These are phyloP conservation scores for Nycticryphes semicollaris DNA, from an alignment of 2,113 vertebrate genomes.

Conservation along the genomic window DNA sequence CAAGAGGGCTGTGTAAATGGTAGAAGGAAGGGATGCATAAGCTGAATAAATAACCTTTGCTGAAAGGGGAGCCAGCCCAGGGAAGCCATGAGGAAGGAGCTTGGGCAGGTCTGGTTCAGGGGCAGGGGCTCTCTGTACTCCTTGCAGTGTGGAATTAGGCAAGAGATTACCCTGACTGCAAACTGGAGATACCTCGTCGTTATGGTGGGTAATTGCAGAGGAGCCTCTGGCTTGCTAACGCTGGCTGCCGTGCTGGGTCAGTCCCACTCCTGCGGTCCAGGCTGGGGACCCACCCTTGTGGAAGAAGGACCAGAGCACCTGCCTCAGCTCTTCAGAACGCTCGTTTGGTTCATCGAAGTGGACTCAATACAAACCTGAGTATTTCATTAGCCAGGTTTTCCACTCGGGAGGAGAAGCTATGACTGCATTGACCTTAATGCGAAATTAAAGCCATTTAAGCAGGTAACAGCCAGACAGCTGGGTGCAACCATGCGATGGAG, in stretches of 20 bases:
- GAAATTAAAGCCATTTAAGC: slow-evolving; percentile 49
- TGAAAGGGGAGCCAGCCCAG: not conserved
- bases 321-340: not conserved
- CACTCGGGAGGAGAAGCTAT: not conserved
- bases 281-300: fast-evolving
- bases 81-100: not conserved
- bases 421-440: not conserved
- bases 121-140: not conserved
- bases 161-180: not conserved
- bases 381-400: slow-evolving; percentile 30
- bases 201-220: not conserved
- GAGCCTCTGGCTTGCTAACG: fast-evolving
- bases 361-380: not conserved
- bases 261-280: fast-evolving
- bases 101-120: not conserved
- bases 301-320: not conserved
- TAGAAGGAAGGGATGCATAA: not conserved
- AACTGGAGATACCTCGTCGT: not conserved
- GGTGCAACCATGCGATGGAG: slow-evolving; percentile 30
- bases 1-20: not conserved
- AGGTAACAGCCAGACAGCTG: slow-evolving; percentile 58
- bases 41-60: not conserved
- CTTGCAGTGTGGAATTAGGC: not conserved
- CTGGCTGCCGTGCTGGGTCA: not conserved
- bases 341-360: not conserved